Evolutionary conservation across 2,888 invertebrate species (phyloP), one percentile per base, ranked within the genome.

Genomic region (Candidula unifasciata): DNA sequence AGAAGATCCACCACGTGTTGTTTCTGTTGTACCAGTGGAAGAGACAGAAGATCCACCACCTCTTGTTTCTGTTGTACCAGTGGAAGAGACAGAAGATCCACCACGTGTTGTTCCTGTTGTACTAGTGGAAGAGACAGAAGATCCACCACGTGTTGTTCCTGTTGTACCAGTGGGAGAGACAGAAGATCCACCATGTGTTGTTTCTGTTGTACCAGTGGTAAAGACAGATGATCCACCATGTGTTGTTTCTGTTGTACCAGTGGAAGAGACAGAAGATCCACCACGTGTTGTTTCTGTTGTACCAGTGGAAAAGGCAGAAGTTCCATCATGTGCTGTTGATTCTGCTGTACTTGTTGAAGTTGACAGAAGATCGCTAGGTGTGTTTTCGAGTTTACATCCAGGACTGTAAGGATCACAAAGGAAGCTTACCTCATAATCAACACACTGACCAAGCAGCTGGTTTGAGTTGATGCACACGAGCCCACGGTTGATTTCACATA

Each of bases 391-490:
- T 35, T 35, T 68, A 52, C 87, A 88, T 27, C 73, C 77, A 64
- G 82, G 35, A 18, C 83, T 82, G n/a, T 71, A 35, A n/a, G 88
- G 87, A 54, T 88, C 88, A 83, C 88, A 88, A 44, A 85, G 78
- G 68, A 88, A 84, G 27, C 87, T 77, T 0, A 88, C 86, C 84
- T 88, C 87, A 83, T 86, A 88, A 81, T 88, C 87, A 57, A 77
- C 69, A 83, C 88, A 88, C 66, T 68, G 77, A 10, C 78, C 77
- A n/a, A 78, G 71, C 21, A 33, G 64, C 5, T 80, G 80, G n/a
- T 81, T n/a, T 0, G 52, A 21, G 57, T 57, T 73, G 33, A 73
- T 1, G 52, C 81, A 81, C 2, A 81, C n/a, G 2, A 81, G 60
- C 0, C 73, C 81, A 73, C 16, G 27, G 18, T 13, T 35, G n/a